These are phyloP conservation scores for Zeugodacus cucurbitae DNA, from an alignment of 1,140 invertebrate genomes.

Conservation along the genomic window DNA sequence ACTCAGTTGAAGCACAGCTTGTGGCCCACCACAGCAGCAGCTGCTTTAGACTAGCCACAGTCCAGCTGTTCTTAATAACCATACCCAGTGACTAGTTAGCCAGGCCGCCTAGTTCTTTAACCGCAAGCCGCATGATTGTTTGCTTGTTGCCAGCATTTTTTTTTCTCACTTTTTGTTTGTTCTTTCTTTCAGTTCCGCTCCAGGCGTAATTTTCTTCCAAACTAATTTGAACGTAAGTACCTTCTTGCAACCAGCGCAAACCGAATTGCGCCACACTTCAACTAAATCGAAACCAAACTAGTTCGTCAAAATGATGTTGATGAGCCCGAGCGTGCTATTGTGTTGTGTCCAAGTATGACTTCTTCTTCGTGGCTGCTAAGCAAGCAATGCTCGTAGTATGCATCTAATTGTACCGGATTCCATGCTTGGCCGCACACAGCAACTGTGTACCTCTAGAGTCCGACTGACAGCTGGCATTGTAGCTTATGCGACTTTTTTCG, in stretches of 20 bases:
- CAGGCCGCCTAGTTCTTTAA: constrained; percentile 22
- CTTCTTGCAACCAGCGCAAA: neutral
- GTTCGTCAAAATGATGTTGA: constrained; percentile 32
- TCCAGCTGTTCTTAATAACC: constrained; percentile 32
- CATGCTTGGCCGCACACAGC: constrained; percentile 46
- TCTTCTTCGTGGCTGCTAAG: neutral
- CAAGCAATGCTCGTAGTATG: constrained; percentile 19
- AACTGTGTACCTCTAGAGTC: constrained; percentile 10
- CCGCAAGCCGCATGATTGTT: neutral
- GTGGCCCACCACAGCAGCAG: constrained; percentile 6
- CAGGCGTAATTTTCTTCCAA: constrained; percentile 31
- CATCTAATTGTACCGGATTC: constrained; percentile 58
- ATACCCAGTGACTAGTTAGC: neutral
- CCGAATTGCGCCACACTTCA: neutral
- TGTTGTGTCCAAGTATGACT: neutral
- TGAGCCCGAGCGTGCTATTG: neutral
- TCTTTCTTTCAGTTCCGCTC: constrained; percentile 29
- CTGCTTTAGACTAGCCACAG: neutral
- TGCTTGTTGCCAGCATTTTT: neutral
- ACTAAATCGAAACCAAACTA: constrained; percentile 32
- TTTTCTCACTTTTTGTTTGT: neutral
- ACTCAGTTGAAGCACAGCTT: neutral
- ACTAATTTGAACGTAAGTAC: constrained; percentile 18
- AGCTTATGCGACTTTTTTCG: neutral
- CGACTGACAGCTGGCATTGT: constrained; percentile 7